Percentiles rank a stretch among this genome's conserved stretches.
Evolutionary conservation across 2,113 vertebrate species (phyloP).

Genomic region (Nipponia nippon): DNA sequence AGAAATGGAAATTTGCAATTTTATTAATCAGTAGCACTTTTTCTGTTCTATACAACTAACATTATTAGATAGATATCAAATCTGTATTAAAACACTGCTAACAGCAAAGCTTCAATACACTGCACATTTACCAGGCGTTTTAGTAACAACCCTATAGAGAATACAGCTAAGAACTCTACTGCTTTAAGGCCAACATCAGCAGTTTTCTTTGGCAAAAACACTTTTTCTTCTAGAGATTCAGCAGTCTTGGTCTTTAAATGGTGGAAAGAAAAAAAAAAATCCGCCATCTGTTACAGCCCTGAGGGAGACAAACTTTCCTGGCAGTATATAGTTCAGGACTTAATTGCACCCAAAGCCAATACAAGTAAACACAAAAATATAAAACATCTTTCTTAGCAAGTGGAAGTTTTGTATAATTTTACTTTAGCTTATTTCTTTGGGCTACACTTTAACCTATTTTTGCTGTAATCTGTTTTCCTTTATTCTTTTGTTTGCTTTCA

Average conservation of each 20-base stretch:
- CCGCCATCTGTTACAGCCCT: conserved; percentile 36
- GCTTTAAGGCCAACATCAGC: not conserved
- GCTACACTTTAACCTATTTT: not conserved
- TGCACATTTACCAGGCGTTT: not conserved
- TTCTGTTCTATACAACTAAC: not conserved
- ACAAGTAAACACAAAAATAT: not conserved
- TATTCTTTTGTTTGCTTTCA: not conserved
- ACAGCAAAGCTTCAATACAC: not conserved
- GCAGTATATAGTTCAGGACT: not conserved
- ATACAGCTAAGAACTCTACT: not conserved
- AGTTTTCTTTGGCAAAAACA: conserved; percentile 2
- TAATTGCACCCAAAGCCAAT: not conserved
- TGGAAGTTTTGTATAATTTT: not conserved
- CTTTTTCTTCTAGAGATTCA: conserved; percentile 8
- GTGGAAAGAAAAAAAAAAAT: not conserved
- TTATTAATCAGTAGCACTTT: not conserved
- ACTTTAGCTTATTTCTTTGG: not conserved
- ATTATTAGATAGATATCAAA: not conserved
- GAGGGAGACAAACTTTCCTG: not conserved
- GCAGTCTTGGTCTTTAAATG: not conserved
- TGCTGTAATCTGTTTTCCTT: not conserved
- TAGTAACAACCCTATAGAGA: not conserved
- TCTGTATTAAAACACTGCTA: not conserved
- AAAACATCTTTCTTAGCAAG: not conserved
- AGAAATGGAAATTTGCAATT: not conserved